Percentiles rank a stretch among this genome's conserved stretches.
phyloP scores from a whole-genome alignment of 2,888 invertebrate species.

The Habroteleia sp. region DNA sequence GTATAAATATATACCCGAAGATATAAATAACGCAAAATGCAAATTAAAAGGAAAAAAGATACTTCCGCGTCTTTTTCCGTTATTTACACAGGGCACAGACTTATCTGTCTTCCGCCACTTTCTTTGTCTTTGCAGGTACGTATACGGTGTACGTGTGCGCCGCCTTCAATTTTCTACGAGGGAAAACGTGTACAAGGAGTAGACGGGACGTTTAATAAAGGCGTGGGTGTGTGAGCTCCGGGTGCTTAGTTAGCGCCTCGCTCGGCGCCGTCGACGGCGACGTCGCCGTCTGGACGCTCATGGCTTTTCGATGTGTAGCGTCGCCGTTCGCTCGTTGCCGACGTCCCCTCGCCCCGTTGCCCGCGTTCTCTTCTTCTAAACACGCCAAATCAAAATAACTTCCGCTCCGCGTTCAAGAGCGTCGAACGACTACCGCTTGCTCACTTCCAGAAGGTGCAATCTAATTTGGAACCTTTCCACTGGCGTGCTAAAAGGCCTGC shows the following conservation, averaged over 20 bases:
- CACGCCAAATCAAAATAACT: slow-evolving; percentile 62
- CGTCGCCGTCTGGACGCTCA: slow-evolving; percentile 80
- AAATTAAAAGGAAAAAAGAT: too few species aligned
- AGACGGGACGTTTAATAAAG: slow-evolving; percentile 70
- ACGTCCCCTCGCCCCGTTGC: neutral
- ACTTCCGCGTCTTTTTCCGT: too few species aligned
- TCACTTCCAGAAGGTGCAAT: slow-evolving; percentile 46
- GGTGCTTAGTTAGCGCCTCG: slow-evolving; percentile 78
- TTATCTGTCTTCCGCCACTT: too few species aligned
- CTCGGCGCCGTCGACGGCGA: slow-evolving; percentile 74
- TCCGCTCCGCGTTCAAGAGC: slow-evolving; percentile 44
- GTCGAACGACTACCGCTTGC: slow-evolving; percentile 16
- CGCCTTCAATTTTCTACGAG: slow-evolving; percentile 76
- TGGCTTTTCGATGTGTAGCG: slow-evolving; percentile 69
- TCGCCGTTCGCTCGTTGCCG: slow-evolving; percentile 32
- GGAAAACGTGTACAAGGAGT: slow-evolving; percentile 70
- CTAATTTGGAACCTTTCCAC: slow-evolving; percentile 50
- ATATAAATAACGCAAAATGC: too few species aligned
- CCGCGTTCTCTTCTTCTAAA: slow-evolving; percentile 42
- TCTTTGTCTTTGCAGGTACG: slow-evolving; percentile 42
- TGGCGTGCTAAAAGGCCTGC: slow-evolving; percentile 26
- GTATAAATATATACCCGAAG: too few species aligned
- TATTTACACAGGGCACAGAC: too few species aligned
- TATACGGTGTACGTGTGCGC: slow-evolving; percentile 62
- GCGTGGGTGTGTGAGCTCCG: slow-evolving; percentile 72